Evolutionary conservation across 2,888 invertebrate genomes (phyloP), one percentile per base, ranked within the genome.

Genomic region (Tipula lateralis): DNA sequence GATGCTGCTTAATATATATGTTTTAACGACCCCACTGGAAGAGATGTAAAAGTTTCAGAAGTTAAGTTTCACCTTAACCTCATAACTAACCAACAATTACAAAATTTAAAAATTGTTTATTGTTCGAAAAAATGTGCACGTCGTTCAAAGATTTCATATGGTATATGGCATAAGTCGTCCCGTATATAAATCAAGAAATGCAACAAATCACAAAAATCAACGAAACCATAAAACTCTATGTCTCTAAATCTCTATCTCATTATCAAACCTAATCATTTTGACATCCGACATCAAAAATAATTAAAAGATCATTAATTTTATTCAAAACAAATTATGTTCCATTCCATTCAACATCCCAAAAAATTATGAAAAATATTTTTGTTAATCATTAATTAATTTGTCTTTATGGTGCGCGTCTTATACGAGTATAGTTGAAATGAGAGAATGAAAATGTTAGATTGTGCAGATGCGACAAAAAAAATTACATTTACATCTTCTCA

Each of bases 241-340:
- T 24, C 12, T 66, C 66, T 24, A 24, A 12, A 9, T n/a, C n/a
- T 44, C 16, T 66, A 66, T 66, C 66, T 66, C 24, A 66, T 19
- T 66, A 66, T 66, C 66, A 66, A 44, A 66, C 66, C 66, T 66
- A 66, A 66, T 66, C 66, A 9, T 66, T 66, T 66, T 66, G 66
- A 66, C 66, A 66, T 66, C 66, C 66, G 66, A 66, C 66, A 66
- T 66, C 66, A 66, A 66, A 66, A 66, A 66, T 66, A 66, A 66
- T 66, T 66, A 66, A 66, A 66, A 66, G 24, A 66, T 66, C 66
- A 66, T 66, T 66, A 66, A 66, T 66, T 66, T 66, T 66, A 66
- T 66, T 66, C 66, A 66, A 66, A 66, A 66, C 66, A 66, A 66
- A 66, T 66, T 66, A 66, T 66, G 66, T 66, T 66, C 66, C 66